Evolutionary conservation across 2,113 vertebrate species (phyloP), one percentile per base, ranked within the genome.

Genomic region (Collichthys lucidus): DNA sequence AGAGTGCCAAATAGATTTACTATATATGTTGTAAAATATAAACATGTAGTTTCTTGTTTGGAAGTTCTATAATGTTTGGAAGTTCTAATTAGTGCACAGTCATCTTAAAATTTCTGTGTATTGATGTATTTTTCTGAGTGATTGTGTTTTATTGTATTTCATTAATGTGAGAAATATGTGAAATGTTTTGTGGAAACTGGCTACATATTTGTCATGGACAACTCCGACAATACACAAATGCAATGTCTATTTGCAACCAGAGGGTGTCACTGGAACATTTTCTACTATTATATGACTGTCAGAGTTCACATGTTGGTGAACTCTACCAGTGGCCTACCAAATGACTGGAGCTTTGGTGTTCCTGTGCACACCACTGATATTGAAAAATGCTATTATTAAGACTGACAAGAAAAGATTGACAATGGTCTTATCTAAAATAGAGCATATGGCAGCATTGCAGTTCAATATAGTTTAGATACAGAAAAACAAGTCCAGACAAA

Each of bases 261-360:
- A 64, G 11, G 80, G 72, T n/a, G 80, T 67, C 89, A 77, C 74
- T 74, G 16, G 31, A 76, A 63, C 67, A 49, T 73, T 40, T 52
- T 49, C 3, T 20, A 66, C 35, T 31, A 31, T 26, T 12, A 29
- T 70, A 70, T 64, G 5, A 3, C 26, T 52, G n/a, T 24, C 2
- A 29, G 9, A 31, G 9, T 12, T 14, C 17, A 26, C 12, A 52
- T 62, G 35, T 11, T 29, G 17, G 35, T 50, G 2, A 26, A 9
- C 31, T 70, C 2, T 17, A 17, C 17, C 5, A 46, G 12, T 31
- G 31, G 31, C 31, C 31, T 31, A 31, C 31, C 31, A 40, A 40
- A 40, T 31, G 31, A 31, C 31, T 31, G 31, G 35, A 7, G 35
- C 35, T 40, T 35, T 40, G 8, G 7, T 40, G 7, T 40, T 40